Evolutionary conservation across 2,113 vertebrate genomes (phyloP), one percentile per base, ranked within the genome.

Genomic region (Ranitomeya variabilis): DNA sequence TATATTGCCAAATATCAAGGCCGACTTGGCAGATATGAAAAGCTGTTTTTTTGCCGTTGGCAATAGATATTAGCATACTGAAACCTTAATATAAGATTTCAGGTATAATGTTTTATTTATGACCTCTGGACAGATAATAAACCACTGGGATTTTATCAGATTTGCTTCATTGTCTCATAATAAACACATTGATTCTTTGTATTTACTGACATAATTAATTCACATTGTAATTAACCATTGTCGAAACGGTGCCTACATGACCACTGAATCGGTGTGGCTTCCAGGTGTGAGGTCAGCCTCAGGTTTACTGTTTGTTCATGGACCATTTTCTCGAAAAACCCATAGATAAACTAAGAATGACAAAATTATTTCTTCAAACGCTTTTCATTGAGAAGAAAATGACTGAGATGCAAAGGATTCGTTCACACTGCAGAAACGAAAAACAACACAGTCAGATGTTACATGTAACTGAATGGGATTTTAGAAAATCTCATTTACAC

Each of bases 1-100:
- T 87, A 57, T 66, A 69, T 67, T 62, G 62, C 62, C 86, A 87
- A 80, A 80, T 37, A 87, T 57, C 77, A 80, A 26, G 18, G 18
- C 71, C 45, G 55, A 55, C 66, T 57, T 59, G 67, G 66, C 52
- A 73, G 8, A 19, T 52, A 52, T 52, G 21, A 74, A 86, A 76
- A 60, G 54, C 18, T 57, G 76, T 59, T 76, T 59, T 76, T 37
- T 86, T 76, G 69, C 71, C 31, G 76, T 37, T 74, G 84, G 51
- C 83, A 85, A 57, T 37, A 13, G 23, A 4, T 15, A n/a, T 57
- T 45, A 71, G 59, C 52, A 59, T 59, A 31, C 55, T 85, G 62
- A 71, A 69, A 55, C 14, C 6, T 16, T 83, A 67, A 69, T 69
- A 66, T 19, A 19, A 21, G 26, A 64, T n/a, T 84, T 84, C 82